Conservation (phyloP, 1,140 invertebrate species). For the Ctenoplectra terminalis region DNA sequence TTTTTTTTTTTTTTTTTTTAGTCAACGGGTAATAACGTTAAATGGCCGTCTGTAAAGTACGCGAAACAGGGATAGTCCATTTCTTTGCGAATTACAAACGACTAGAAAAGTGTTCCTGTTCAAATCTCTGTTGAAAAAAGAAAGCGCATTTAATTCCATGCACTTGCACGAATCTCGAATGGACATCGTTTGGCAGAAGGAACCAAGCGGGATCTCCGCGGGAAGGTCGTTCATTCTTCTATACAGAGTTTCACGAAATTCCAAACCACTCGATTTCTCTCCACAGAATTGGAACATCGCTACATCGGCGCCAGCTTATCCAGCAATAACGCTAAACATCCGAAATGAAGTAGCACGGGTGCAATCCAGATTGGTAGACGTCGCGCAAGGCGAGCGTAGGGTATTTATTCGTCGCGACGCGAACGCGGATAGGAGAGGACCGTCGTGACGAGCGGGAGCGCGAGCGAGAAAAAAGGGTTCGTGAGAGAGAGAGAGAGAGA, state of each 20-base stretch:
- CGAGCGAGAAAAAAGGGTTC: not conserved
- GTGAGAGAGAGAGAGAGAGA: not conserved
- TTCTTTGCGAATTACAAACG: too few relatives aligned
- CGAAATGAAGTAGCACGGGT: constrained; percentile 42
- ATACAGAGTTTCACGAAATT: not conserved
- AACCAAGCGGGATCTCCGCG: not conserved
- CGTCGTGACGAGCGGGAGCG: constrained; percentile 27
- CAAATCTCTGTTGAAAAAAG: not conserved
- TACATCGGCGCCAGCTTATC: not conserved
- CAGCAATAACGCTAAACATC: constrained; percentile 55
- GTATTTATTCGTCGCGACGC: constrained; percentile 47
- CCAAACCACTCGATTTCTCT: not conserved
- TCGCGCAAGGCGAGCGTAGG: constrained; percentile 18
- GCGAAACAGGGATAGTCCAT: too few relatives aligned
- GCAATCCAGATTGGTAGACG: constrained; percentile 48
- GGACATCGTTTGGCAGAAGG: not conserved
- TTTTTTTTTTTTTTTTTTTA: too few relatives aligned
- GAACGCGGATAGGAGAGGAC: too few relatives aligned
- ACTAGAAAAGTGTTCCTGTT: too few relatives aligned
- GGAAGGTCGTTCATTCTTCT: not conserved
- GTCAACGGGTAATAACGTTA: too few relatives aligned
- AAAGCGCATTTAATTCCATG: not conserved
- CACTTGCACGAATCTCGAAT: not conserved
- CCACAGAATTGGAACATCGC: not conserved
- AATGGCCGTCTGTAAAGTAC: too few relatives aligned